These are phyloP conservation scores for Shargacucullia verbasci DNA, from an alignment of 2,888 invertebrate species.

Conservation along the genomic window DNA sequence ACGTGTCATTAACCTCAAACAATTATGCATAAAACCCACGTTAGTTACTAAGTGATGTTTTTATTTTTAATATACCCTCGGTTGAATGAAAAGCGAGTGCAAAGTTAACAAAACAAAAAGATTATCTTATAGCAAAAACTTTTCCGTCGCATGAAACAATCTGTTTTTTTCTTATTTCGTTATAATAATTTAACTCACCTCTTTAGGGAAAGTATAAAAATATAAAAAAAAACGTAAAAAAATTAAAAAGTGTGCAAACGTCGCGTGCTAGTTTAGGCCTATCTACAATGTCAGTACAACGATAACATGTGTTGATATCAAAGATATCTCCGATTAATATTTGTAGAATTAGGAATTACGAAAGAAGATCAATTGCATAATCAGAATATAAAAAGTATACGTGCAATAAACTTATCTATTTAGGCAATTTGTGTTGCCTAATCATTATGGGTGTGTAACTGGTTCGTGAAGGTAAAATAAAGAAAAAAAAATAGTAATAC, in stretches of 20 bases:
- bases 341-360: slow-evolving; percentile 48
- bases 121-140: slow-evolving; percentile 1
- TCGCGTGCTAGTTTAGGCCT: slow-evolving; percentile 57
- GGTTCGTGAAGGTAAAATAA: too few species aligned
- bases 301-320: slow-evolving; percentile 51
- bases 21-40: slow-evolving; percentile 3
- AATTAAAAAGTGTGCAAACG: slow-evolving; percentile 25
- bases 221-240: slow-evolving; percentile 10
- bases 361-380: slow-evolving; percentile 44
- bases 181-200: not conserved
- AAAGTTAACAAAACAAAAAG: slow-evolving; percentile 24
- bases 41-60: not conserved
- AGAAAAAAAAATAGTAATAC: too few species aligned
- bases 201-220: slow-evolving; percentile 5
- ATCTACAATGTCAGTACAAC: slow-evolving; percentile 51
- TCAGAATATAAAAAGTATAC: slow-evolving; percentile 1
- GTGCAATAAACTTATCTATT: slow-evolving; percentile 6
- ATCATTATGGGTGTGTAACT: not conserved
- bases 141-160: not conserved
- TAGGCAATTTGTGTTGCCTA: not conserved
- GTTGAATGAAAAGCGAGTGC: not conserved
- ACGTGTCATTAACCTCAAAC: slow-evolving; percentile 29
- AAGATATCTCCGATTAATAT: slow-evolving; percentile 42
- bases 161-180: slow-evolving; percentile 2
- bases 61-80: slow-evolving; percentile 48